phyloP scores from a whole-genome alignment of 2,888 invertebrate species.

The Drosophila histrio region DNA sequence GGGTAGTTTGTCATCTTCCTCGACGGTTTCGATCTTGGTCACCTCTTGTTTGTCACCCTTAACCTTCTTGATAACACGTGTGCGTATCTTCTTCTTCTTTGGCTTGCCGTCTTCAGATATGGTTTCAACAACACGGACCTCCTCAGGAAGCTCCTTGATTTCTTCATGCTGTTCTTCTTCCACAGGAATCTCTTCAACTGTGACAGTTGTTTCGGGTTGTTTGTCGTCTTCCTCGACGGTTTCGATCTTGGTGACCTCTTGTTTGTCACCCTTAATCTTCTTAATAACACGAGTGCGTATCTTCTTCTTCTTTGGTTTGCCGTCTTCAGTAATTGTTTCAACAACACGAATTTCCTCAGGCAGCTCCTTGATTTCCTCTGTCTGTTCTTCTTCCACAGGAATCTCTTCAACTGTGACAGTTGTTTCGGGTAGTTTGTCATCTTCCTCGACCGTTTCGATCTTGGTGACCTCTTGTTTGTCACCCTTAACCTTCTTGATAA shows the following conservation, averaged over 20 bases:
- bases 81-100: slow-evolving; percentile 26
- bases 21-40: slow-evolving; percentile 33
- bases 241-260: slow-evolving; percentile 33
- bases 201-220: slow-evolving; percentile 17
- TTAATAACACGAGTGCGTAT: slow-evolving; percentile 25
- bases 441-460: slow-evolving; percentile 26
- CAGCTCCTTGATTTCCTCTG: slow-evolving; percentile 18
- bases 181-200: slow-evolving; percentile 11
- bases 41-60: slow-evolving; percentile 43
- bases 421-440: slow-evolving; percentile 19
- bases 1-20: slow-evolving; percentile 34
- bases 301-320: slow-evolving; percentile 25
- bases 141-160: slow-evolving; percentile 20
- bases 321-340: slow-evolving; percentile 18
- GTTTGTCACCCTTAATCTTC: slow-evolving; percentile 25
- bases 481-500: slow-evolving; percentile 27
- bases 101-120: slow-evolving; percentile 17
- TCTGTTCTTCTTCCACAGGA: slow-evolving; percentile 14
- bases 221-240: slow-evolving; percentile 28
- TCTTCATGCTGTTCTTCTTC: slow-evolving; percentile 7
- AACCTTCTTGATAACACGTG: slow-evolving; percentile 44
- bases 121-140: slow-evolving; percentile 12
- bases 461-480: slow-evolving; percentile 26
- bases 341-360: slow-evolving; percentile 23
- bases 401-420: slow-evolving; percentile 22